phyloP scores from a whole-genome alignment of 2,888 invertebrate species.

The Himalopsyche anomala region DNA sequence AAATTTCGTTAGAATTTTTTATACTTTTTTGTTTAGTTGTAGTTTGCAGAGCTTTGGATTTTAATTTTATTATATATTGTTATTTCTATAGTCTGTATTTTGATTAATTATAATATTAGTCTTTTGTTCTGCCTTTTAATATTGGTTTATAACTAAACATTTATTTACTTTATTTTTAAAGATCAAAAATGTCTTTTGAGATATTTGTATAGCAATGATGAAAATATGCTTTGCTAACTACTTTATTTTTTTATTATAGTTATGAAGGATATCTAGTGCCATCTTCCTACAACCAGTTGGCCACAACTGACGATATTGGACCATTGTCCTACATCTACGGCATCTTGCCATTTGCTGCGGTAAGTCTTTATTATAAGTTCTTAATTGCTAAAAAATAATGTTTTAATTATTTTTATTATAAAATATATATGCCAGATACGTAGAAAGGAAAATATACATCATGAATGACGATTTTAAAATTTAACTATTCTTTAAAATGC shows the following conservation, averaged over 20 bases:
- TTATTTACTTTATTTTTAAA: neutral
- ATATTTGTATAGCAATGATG: neutral
- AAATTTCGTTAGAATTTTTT: too few relatives aligned
- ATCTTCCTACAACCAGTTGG: conserved; percentile 54
- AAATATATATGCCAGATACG: too few relatives aligned
- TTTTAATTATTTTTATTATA: conserved; percentile 1
- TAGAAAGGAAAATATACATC: too few relatives aligned
- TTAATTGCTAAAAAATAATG: neutral
- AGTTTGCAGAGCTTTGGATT: too few relatives aligned
- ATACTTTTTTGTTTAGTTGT: too few relatives aligned
- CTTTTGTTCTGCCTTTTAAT: too few relatives aligned
- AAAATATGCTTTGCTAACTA: neutral
- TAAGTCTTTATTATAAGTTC: conserved; percentile 46
- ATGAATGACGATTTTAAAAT: too few relatives aligned
- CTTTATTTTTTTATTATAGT: conserved; percentile 49
- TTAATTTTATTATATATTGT: too few relatives aligned
- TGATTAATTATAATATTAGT: too few relatives aligned
- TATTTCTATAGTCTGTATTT: too few relatives aligned
- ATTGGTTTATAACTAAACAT: neutral
- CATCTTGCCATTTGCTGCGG: conserved; percentile 58
- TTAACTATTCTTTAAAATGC: too few relatives aligned
- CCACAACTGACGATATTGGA: conserved; percentile 51
- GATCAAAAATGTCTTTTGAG: too few relatives aligned
- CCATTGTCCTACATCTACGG: conserved; percentile 59
- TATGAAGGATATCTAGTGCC: conserved; percentile 65